phyloP scores from a whole-genome alignment of 2,888 invertebrate species.

The Cybosia mesomella region DNA sequence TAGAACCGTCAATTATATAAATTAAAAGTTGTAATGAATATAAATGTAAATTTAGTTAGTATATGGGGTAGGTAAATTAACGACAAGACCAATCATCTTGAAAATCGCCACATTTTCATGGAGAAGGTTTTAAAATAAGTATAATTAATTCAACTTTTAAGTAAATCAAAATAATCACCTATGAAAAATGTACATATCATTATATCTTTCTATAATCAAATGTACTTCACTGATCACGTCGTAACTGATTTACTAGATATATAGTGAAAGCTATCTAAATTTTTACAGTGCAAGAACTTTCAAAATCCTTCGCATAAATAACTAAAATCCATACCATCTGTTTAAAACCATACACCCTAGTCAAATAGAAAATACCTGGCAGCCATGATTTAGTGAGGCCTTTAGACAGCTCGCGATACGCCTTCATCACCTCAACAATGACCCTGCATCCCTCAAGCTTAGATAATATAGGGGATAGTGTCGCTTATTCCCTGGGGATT shows the following conservation, averaged over 20 bases:
- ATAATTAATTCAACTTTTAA: no score
- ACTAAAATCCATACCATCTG: constrained; percentile 68
- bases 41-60: no score
- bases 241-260: background rate
- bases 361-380: constrained; percentile 76
- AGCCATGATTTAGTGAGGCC: constrained; percentile 80
- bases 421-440: constrained; percentile 84
- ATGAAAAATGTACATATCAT: background rate
- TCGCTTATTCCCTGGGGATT: constrained; percentile 82
- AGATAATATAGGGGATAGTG: constrained; percentile 82
- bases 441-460: constrained; percentile 84
- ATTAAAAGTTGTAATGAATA: no score
- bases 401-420: constrained; percentile 77
- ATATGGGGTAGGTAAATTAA: no score
- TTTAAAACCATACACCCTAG: constrained; percentile 64
- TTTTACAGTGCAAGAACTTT: constrained; percentile 22
- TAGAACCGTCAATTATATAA: no score
- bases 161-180: no score
- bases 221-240: background rate
- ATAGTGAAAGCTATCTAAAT: constrained; percentile 11
- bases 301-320: constrained; percentile 62
- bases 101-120: no score
- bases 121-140: no score
- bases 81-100: no score
- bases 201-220: background rate